Conservation (phyloP, 1,140 invertebrate species). For the Lucilia sericata region DNA sequence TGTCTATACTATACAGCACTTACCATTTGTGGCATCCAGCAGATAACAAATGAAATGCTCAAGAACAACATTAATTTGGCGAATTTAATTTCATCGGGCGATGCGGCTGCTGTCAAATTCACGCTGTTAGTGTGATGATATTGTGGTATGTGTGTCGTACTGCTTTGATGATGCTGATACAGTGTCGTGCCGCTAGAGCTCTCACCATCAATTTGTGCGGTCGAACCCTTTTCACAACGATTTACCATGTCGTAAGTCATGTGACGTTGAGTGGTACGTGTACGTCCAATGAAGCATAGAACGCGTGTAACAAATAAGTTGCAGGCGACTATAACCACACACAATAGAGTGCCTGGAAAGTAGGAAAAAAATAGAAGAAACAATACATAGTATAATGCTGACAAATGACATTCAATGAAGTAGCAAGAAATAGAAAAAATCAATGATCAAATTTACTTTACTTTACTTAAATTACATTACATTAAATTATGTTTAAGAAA, state of each 20-base stretch:
- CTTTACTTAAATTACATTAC: neutral
- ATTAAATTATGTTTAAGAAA: neutral
- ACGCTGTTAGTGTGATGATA: slow-evolving; percentile 63
- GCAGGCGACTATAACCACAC: slow-evolving; percentile 82
- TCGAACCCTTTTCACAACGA: slow-evolving; percentile 56
- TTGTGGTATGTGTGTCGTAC: slow-evolving; percentile 47
- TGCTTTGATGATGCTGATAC: slow-evolving; percentile 57
- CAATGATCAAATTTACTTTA: neutral
- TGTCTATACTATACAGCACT: slow-evolving; percentile 48
- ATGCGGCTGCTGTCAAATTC: slow-evolving; percentile 70
- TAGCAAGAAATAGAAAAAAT: neutral
- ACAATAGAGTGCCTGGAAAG: slow-evolving; percentile 77
- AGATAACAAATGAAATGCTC: slow-evolving; percentile 84
- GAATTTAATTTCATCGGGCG: slow-evolving; percentile 84
- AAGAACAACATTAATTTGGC: slow-evolving; percentile 85
- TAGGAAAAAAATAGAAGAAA: slow-evolving; percentile 35
- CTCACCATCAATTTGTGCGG: slow-evolving; percentile 55
- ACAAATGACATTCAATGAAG: neutral
- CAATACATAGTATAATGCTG: neutral
- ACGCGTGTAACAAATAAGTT: slow-evolving; percentile 84
- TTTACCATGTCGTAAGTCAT: slow-evolving; percentile 63
- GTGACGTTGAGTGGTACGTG: slow-evolving; percentile 59
- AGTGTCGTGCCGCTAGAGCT: slow-evolving; percentile 62
- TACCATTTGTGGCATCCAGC: slow-evolving; percentile 91
- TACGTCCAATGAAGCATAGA: slow-evolving; percentile 73